A percentile compares a stretch with the other conserved stretches of the same genome.
Evolutionary conservation across 92 coral and sea anemone genomes (phyloP).

Genomic region (Virgularia gustaviana): DNA sequence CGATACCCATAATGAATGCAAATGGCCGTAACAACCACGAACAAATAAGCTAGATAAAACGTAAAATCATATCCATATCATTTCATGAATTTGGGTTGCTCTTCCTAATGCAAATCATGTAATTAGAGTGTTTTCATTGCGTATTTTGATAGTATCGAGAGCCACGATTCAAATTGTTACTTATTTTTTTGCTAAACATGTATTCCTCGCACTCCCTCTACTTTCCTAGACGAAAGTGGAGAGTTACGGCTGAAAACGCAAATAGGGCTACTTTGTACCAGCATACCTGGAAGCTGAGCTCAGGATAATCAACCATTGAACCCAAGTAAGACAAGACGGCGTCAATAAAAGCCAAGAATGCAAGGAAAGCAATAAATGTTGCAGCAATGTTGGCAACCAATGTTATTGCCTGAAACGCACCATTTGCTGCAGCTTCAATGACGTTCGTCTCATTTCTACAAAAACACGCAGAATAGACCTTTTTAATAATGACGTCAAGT

Average conservation of each 20-base stretch:
- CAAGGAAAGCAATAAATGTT: slow-evolving; percentile 83
- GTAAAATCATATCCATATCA: not conserved
- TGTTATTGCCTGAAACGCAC: slow-evolving; percentile 76
- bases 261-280: not conserved
- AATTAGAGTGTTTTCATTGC: no score
- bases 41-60: slow-evolving; percentile 28
- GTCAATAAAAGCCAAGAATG: slow-evolving; percentile 77
- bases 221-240: not conserved
- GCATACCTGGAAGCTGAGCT: slow-evolving; percentile 75
- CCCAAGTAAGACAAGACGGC: slow-evolving; percentile 70
- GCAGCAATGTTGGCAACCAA: slow-evolving; percentile 86
- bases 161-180: no score
- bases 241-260: not conserved
- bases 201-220: not conserved
- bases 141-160: no score
- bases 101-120: not conserved
- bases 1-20: slow-evolving; percentile 88
- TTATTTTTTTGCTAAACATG: no score
- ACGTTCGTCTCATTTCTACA: slow-evolving; percentile 73
- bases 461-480: not conserved
- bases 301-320: slow-evolving; percentile 72
- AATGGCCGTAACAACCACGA: slow-evolving; percentile 45
- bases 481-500: no score
- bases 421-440: slow-evolving; percentile 90
- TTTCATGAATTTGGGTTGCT: not conserved